Conservation (phyloP, 2,113 vertebrate genomes). For the Rhinoptilus africanus region DNA sequence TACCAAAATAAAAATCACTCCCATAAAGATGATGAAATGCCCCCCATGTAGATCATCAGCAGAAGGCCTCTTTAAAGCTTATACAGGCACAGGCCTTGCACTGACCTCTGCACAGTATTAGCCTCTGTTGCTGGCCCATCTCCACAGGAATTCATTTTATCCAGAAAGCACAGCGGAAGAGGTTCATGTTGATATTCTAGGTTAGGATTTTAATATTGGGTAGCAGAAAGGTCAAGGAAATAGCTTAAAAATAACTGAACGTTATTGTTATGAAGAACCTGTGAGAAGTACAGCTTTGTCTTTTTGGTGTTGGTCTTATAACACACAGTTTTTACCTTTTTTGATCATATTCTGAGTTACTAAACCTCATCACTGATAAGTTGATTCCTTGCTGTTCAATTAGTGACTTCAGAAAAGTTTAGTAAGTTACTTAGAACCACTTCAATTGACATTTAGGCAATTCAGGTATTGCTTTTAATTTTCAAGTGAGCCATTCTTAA, state of each 20-base stretch:
- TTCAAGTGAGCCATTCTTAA: slow-evolving; percentile 25
- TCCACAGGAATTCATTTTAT: neutral
- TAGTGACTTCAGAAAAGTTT: neutral
- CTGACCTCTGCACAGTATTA: neutral
- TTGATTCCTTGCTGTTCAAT: neutral
- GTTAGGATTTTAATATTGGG: neutral
- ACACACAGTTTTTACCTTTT: neutral
- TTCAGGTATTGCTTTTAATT: neutral
- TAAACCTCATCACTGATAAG: neutral
- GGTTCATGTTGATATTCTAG: neutral
- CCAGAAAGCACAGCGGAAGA: neutral
- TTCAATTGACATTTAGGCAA: neutral
- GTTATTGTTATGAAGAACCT: neutral
- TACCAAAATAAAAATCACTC: neutral
- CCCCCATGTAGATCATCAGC: neutral
- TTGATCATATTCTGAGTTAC: neutral
- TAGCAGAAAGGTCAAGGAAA: neutral
- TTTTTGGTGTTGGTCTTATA: neutral
- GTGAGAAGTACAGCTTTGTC: neutral
- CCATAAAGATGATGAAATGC: neutral
- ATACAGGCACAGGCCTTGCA: neutral
- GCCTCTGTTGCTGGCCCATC: neutral
- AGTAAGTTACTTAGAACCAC: neutral
- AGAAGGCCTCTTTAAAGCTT: neutral
- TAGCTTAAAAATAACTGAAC: neutral